Base-by-base conservation (phyloP, 2,888 invertebrate species). In the Brachynemurus nebulosus region DNA sequence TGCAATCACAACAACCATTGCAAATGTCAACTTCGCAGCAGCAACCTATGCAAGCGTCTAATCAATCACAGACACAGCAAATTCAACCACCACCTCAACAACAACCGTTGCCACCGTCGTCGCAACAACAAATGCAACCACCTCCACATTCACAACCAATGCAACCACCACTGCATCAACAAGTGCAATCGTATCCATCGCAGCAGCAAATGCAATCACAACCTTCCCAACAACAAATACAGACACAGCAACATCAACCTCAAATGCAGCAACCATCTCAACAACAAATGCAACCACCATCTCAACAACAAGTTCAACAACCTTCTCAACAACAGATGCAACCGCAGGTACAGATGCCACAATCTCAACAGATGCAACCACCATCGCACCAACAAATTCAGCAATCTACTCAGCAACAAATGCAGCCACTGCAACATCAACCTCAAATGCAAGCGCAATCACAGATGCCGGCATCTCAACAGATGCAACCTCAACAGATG, bases 81-180 rank as follows among this genome's bases (percentile, higher is more conserved):
- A 45, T 44, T 17, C 38, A 41, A 27, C 40, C 47, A 14, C 45
- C 47, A 16, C 45, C 47, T 20, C 54, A 54, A 60, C 68, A 68
- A 47, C 70, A 71, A 1, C 69, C 68, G 52, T 66, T 66, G 16
- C 57, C 69, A 4, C 67, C 67, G 1, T 68, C 66, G 48, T 47
- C 44, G 35, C 54, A 53, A 58, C 59, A 60, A 21, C 51, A 53
- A 44, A 52, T 53, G 42, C 53, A 50, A 40, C 53, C 49, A 23
- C 44, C 46, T 38, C 46, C 50, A 18, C 57, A 56, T 44, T 52
- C 54, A 35, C 52, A 53, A 45, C 50, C n/a, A n/a, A n/a, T n/a
- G n/a, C n/a, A n/a, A n/a, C n/a, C n/a, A n/a, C n/a, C 53, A 42
- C 47, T 51, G 23, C 54, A 51, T 20, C 51, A 55, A 35, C 51